Evolutionary conservation across 2,888 invertebrate genomes (phyloP), one percentile per base, ranked within the genome.

Genomic region (Chloroclysta siterata): DNA sequence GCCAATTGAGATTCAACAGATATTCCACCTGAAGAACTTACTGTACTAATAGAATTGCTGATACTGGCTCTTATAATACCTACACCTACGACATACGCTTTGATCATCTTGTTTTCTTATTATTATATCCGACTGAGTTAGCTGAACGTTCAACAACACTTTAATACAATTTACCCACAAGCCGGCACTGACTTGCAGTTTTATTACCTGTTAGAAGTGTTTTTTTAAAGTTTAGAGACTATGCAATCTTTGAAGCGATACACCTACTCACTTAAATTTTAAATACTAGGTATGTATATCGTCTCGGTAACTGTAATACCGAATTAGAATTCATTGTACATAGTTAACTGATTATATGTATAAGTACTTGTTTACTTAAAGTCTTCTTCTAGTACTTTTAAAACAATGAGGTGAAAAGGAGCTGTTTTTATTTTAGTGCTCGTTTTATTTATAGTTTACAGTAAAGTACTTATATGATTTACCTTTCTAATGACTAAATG

Each of bases 1-100:
- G 69, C 71, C 75, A 77, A 81, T 79, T 82, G 81, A 79, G 75
- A 83, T 81, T 81, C 81, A 78, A 79, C 78, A 74, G 75, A 83
- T 79, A 76, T 72, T 68, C 61, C 70, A 70, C 69, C 60, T 68
- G 67, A 70, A 68, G 69, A 71, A 70, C 52, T 62, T 66, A 59
- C 64, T 61, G 53, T 42, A 33, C 17, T 33, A 68, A 64, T 63
- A 65, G 71, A 65, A 64, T 63, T 71, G 53, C 42, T 13, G 13
- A 42, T 44, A 62, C 33, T 2, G 33, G 33, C 33, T 39, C 66
- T 72, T 69, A 15, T 17, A 48, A 36, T 22, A 56, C 22, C 46
- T 42, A 36, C 15, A 41, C n/a, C n/a, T n/a, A 44, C 50, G 36
- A 17, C 44, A 22, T 22, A 22, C 44, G 29, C 50, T 44, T 55